Percentiles rank a stretch among this genome's conserved stretches.
Conservation (phyloP, 2,797 vertebrate genomes). For the Melopsittacus undulatus region DNA sequence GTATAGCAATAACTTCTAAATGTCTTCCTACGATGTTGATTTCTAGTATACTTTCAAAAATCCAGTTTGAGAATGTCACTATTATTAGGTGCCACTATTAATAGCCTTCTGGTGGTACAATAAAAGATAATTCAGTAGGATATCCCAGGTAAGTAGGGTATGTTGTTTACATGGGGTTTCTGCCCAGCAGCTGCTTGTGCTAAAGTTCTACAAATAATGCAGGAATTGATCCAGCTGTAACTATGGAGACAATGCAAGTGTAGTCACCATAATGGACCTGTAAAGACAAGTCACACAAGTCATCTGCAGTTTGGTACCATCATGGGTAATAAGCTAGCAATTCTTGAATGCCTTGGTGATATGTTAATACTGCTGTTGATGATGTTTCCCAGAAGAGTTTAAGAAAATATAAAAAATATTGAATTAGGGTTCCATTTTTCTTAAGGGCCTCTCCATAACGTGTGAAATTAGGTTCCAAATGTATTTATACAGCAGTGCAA, state of each 20-base stretch:
- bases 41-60: slow-evolving; percentile 43
- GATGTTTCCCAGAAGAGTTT: not conserved
- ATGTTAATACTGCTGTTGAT: not conserved
- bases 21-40: slow-evolving; percentile 30
- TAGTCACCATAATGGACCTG: not conserved
- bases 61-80: slow-evolving; percentile 3
- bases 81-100: slow-evolving; percentile 44
- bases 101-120: slow-evolving; percentile 33
- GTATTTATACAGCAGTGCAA: not conserved
- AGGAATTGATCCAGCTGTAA: slow-evolving; percentile 50
- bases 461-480: not conserved
- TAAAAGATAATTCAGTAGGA: slow-evolving; percentile 29
- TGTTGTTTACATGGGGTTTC: slow-evolving; percentile 33
- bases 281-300: not conserved
- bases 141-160: slow-evolving; percentile 34
- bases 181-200: slow-evolving; percentile 31
- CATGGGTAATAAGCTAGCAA: not conserved
- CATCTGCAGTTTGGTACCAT: not conserved
- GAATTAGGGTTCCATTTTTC: not conserved
- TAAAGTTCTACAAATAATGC: not conserved
- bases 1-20: not conserved
- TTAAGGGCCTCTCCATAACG: not conserved
- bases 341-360: not conserved
- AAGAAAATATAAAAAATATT: not conserved
- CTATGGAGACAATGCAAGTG: not conserved